These are phyloP conservation scores for Hozukius guyotensis DNA, from an alignment of 2,797 vertebrate species.

Conservation along the genomic window DNA sequence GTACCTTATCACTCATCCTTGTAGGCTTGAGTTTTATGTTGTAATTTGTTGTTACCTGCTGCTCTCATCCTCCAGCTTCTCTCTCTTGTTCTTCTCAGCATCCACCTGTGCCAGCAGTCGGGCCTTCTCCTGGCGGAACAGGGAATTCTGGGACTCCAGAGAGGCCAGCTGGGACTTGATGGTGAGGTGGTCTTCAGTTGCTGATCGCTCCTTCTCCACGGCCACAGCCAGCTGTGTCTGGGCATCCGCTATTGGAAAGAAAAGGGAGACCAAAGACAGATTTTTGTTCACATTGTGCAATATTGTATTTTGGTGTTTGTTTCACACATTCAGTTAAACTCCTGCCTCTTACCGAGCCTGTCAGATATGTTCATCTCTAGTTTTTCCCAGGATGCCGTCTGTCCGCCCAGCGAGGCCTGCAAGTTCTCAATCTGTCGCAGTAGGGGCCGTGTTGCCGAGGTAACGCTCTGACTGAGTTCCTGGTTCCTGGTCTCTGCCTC, in stretches of 20 bases:
- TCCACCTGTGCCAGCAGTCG: constrained; percentile 90
- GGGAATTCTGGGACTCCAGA: constrained; percentile 92
- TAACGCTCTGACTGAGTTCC: constrained; percentile 95
- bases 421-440: constrained; percentile 97
- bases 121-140: constrained; percentile 93
- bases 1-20: background rate
- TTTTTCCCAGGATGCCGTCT: constrained; percentile 95
- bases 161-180: constrained; percentile 90
- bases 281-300: background rate
- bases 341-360: constrained; percentile 88
- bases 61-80: constrained; percentile 93
- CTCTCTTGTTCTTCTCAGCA: constrained; percentile 87
- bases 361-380: constrained; percentile 96
- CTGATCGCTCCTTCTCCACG: constrained; percentile 92
- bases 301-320: background rate
- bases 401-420: constrained; percentile 92
- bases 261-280: background rate
- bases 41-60: constrained; percentile 82
- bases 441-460: constrained; percentile 92
- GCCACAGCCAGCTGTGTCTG: constrained; percentile 93
- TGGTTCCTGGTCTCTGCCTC: constrained; percentile 95
- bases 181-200: constrained; percentile 90
- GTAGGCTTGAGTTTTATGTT: background rate
- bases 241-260: constrained; percentile 85
- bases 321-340: background rate